Base-by-base conservation (phyloP, 2,888 invertebrate genomes). In the Heliconius hortense region DNA sequence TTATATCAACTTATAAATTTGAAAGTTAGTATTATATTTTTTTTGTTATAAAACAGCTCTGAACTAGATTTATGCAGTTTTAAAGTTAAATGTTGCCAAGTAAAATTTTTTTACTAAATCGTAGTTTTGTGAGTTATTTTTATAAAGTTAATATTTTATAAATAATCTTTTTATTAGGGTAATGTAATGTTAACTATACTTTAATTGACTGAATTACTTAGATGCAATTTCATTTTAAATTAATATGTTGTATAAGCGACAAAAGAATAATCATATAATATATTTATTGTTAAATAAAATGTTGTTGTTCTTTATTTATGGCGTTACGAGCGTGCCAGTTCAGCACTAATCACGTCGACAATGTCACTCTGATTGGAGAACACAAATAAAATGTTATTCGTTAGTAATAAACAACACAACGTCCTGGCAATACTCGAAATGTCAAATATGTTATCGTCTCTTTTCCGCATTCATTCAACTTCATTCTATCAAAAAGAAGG, bases 401-500 rank as follows among this genome's bases (percentile, higher is more conserved):
- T 56, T n/a, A 56, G 31, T 24, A 53, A 69, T 31, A 69, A 53
- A 21, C 11, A 18, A 43, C 31, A 3, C 21, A 59, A 72, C 28
- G 24, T 10, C 18, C 64, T 76, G 66, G 76, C 74, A 80, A 77
- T 78, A 78, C 74, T 72, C 11, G 11, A 76, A 43, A 67, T 48
- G 75, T 73, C 79, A 77, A 67, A 73, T 62, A 60, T 73, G 60
- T 72, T 43, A 81, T 82, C 80, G 35, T 88, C 85, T 85, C 86
- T 79, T 81, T 86, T 83, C 66, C 81, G 79, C 84, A 79, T 79
- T 79, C 77, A 79, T 77, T 79, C 77, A 79, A 75, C 79, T 80
- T 80, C 87, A 88, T 87, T 90, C 89, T 84, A 84, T 88, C 86
- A 84, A 88, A 89, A 87, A 88, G 89, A 86, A 88, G 85, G 84